phyloP scores from a whole-genome alignment of 2,888 invertebrate genomes.

The Tromatobia lineatoria region DNA sequence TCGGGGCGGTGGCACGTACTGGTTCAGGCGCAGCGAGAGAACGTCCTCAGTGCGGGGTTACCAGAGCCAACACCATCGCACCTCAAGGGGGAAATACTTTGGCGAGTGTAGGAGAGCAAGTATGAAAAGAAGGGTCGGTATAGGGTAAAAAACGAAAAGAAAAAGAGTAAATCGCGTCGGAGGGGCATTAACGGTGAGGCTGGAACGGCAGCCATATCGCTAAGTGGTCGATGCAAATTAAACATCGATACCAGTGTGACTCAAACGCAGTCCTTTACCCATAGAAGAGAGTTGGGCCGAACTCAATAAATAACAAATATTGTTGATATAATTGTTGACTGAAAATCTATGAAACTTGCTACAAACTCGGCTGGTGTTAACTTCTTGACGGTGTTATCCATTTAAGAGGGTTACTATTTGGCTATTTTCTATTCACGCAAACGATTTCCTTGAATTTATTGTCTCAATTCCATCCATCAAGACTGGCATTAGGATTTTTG shows the following conservation, averaged over 20 bases:
- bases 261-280: too few relatives aligned
- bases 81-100: conserved; percentile 78
- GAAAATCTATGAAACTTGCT: too few relatives aligned
- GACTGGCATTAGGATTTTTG: too few relatives aligned
- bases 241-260: conserved; percentile 61
- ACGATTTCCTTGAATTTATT: too few relatives aligned
- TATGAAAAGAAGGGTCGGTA: conserved; percentile 36
- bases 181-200: conserved; percentile 69
- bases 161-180: conserved; percentile 41
- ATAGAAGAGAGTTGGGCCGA: too few relatives aligned
- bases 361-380: too few relatives aligned
- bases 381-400: too few relatives aligned
- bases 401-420: too few relatives aligned
- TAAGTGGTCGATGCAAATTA: conserved; percentile 79
- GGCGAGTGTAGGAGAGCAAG: conserved; percentile 74
- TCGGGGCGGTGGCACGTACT: conserved; percentile 25
- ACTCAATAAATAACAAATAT: too few relatives aligned
- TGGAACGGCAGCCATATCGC: conserved; percentile 57
- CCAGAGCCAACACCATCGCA: conserved; percentile 54
- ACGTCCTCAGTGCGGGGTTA: conserved; percentile 62
- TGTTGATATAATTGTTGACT: too few relatives aligned
- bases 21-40: conserved; percentile 35
- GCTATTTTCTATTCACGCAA: too few relatives aligned
- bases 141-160: conserved; percentile 19
- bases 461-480: too few relatives aligned